These are phyloP conservation scores for Lates calcarifer DNA, from an alignment of 2,113 vertebrate genomes.

Conservation along the genomic window DNA sequence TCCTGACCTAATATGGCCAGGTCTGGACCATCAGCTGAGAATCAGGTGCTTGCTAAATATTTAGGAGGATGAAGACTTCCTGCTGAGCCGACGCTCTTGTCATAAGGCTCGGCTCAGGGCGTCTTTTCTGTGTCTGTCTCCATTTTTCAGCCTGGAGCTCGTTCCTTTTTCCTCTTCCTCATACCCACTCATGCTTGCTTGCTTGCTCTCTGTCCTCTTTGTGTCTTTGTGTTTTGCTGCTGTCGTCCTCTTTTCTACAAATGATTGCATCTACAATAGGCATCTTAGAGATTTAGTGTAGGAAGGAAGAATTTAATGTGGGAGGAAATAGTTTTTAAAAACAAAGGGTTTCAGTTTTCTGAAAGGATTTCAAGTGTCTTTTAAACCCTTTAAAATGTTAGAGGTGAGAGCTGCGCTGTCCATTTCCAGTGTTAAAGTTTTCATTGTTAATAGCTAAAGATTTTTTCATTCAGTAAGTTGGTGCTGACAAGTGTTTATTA, in stretches of 20 bases:
- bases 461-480: background rate
- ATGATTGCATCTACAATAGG: slow-evolving; percentile 27
- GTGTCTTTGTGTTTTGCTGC: slow-evolving; percentile 36
- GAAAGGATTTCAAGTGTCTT: slow-evolving; percentile 18
- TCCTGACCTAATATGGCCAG: slow-evolving; percentile 65
- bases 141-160: background rate
- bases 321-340: slow-evolving; percentile 34
- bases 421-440: background rate
- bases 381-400: slow-evolving; percentile 17
- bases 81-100: slow-evolving; percentile 53
- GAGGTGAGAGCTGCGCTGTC: slow-evolving; percentile 1
- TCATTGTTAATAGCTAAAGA: background rate
- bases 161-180: slow-evolving; percentile 10
- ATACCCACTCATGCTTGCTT: slow-evolving; percentile 6
- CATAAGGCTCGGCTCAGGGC: slow-evolving; percentile 35
- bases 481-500: slow-evolving; percentile 21
- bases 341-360: slow-evolving; percentile 24
- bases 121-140: background rate
- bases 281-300: slow-evolving; percentile 42
- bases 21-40: slow-evolving; percentile 71
- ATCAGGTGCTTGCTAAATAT: slow-evolving; percentile 76
- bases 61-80: slow-evolving; percentile 67
- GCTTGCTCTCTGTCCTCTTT: slow-evolving; percentile 23
- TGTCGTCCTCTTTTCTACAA: slow-evolving; percentile 22
- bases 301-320: slow-evolving; percentile 48